Percentiles rank a stretch among this genome's conserved stretches.
phyloP scores from a whole-genome alignment of 1,140 invertebrate species.

The Pseudobourletiella spinata region DNA sequence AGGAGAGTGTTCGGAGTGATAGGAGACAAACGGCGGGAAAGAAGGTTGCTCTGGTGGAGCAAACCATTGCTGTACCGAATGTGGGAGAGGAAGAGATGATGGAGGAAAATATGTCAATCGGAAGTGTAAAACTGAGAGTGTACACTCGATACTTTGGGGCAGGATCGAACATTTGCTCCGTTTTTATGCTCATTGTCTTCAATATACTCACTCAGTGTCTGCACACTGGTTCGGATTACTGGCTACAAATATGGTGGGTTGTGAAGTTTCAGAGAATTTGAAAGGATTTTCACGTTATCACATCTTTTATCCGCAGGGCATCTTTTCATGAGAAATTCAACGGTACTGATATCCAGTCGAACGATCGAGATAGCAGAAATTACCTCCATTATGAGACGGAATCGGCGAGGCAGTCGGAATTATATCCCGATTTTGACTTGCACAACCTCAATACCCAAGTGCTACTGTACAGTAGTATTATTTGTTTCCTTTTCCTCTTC shows the following conservation, averaged over 20 bases:
- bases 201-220: constrained; percentile 44
- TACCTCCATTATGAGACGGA: too few relatives aligned
- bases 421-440: not conserved
- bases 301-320: too few relatives aligned
- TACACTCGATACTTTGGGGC: constrained; percentile 44
- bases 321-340: too few relatives aligned
- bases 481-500: constrained; percentile 27
- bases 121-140: not conserved
- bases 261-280: too few relatives aligned
- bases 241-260: constrained; percentile 53
- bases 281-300: too few relatives aligned
- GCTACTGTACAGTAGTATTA: constrained; percentile 18
- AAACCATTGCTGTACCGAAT: not conserved
- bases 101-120: constrained; percentile 15
- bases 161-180: constrained; percentile 38
- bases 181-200: constrained; percentile 12
- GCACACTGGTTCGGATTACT: constrained; percentile 50
- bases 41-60: not conserved
- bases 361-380: too few relatives aligned
- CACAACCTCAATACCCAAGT: constrained; percentile 3
- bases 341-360: too few relatives aligned
- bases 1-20: too few relatives aligned
- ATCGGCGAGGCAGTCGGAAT: too few relatives aligned
- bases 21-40: not conserved
- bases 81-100: not conserved